Evolutionary conservation across 1,140 invertebrate genomes (phyloP).

Genomic region (Drosophila novamexicana): DNA sequence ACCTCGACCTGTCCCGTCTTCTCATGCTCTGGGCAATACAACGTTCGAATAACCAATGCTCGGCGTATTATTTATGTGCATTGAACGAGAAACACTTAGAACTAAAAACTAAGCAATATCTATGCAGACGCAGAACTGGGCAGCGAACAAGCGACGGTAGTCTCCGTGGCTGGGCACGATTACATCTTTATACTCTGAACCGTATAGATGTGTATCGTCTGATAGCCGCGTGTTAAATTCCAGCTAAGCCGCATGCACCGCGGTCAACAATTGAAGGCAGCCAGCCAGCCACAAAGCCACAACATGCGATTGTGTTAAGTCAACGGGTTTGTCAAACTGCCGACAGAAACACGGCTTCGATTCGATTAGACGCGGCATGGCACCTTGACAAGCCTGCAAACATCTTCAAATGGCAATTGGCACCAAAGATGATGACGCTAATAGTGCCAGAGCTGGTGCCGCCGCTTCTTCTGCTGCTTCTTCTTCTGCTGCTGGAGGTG

Average conservation of each 20-base stretch:
- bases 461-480: background rate
- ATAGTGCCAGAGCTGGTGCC: background rate
- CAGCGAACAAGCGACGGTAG: background rate
- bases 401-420: constrained; percentile 70
- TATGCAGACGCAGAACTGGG: background rate
- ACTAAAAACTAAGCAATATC: constrained; percentile 2
- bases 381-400: constrained; percentile 74
- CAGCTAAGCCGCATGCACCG: constrained; percentile 34
- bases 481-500: background rate
- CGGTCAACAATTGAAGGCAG: constrained; percentile 71
- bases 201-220: constrained; percentile 78
- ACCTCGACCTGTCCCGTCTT: constrained; percentile 78
- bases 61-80: constrained; percentile 77
- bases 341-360: constrained; percentile 25
- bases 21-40: constrained; percentile 10
- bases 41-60: constrained; percentile 10
- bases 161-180: constrained; percentile 38
- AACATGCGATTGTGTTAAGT: constrained; percentile 67
- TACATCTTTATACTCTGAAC: constrained; percentile 65
- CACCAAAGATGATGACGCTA: constrained; percentile 30
- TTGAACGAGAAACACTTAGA: constrained; percentile 53
- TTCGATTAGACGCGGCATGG: constrained; percentile 17
- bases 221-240: constrained; percentile 61
- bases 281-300: background rate
- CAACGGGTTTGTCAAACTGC: constrained; percentile 64